These are phyloP conservation scores for Apodemus speciosus DNA, from an alignment of 2,113 vertebrate species.

Conservation along the genomic window DNA sequence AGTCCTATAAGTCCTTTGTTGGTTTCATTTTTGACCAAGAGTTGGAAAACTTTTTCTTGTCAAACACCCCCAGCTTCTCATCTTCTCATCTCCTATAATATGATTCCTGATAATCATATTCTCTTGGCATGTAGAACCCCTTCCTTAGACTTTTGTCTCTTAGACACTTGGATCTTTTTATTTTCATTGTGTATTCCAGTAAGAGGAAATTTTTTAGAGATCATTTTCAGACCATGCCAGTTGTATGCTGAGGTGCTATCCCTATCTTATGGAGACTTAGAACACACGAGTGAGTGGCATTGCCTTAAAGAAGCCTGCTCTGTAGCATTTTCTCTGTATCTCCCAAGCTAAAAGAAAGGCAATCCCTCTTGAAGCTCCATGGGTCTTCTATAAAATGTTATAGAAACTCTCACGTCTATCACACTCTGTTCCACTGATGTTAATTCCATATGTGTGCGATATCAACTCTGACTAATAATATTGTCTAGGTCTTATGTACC, in stretches of 20 bases:
- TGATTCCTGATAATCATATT: background rate
- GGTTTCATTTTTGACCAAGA: conserved; percentile 17
- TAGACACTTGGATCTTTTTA: too few species aligned
- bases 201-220: background rate
- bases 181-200: background rate
- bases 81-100: background rate
- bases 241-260: background rate
- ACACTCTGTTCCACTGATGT: background rate
- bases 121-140: background rate
- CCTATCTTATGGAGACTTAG: background rate
- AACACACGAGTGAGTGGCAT: background rate
- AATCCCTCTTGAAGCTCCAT: background rate
- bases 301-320: background rate
- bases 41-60: background rate
- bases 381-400: background rate
- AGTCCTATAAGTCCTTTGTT: background rate
- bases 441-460: background rate
- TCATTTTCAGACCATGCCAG: background rate
- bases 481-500: background rate
- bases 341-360: background rate
- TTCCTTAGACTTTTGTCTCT: background rate
- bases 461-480: background rate
- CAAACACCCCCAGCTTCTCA: background rate
- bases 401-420: background rate
- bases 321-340: background rate